These are phyloP conservation scores for Galbula dea DNA, from an alignment of 2,113 vertebrate species.

Conservation along the genomic window DNA sequence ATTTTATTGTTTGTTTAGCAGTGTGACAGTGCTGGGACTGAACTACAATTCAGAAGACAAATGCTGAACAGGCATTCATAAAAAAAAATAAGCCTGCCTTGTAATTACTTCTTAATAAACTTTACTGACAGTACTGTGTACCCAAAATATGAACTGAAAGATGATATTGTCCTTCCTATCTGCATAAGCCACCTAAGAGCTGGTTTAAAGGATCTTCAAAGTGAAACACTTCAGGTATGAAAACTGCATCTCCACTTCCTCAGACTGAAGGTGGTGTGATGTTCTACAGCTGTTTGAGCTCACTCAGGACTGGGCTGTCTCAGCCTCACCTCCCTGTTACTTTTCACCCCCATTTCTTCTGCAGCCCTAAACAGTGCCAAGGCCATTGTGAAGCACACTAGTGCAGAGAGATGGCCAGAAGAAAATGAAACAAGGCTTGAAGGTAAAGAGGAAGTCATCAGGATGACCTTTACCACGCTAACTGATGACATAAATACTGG, in stretches of 20 bases:
- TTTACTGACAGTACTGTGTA: neutral
- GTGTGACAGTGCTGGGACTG: neutral
- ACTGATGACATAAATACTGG: neutral
- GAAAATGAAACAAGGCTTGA: neutral
- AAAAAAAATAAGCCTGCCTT: neutral
- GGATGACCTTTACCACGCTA: neutral
- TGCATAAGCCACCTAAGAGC: neutral
- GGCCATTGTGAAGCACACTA: neutral
- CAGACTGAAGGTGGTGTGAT: neutral
- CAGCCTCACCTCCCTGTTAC: neutral
- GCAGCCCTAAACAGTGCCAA: neutral
- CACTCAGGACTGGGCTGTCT: neutral
- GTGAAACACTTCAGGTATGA: neutral
- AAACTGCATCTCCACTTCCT: neutral
- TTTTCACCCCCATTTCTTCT: neutral
- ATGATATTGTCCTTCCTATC: no score
- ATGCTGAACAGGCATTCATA: neutral
- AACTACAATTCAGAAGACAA: neutral
- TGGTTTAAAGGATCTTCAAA: neutral
- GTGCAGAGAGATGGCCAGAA: neutral
- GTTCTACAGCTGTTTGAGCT: neutral
- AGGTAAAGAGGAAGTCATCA: neutral
- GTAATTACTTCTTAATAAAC: neutral
- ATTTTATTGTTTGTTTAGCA: neutral
- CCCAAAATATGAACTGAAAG: neutral